Percentiles rank a stretch among this genome's conserved stretches.
phyloP scores from a whole-genome alignment of 2,888 invertebrate genomes.

The Platycheirus albimanus region DNA sequence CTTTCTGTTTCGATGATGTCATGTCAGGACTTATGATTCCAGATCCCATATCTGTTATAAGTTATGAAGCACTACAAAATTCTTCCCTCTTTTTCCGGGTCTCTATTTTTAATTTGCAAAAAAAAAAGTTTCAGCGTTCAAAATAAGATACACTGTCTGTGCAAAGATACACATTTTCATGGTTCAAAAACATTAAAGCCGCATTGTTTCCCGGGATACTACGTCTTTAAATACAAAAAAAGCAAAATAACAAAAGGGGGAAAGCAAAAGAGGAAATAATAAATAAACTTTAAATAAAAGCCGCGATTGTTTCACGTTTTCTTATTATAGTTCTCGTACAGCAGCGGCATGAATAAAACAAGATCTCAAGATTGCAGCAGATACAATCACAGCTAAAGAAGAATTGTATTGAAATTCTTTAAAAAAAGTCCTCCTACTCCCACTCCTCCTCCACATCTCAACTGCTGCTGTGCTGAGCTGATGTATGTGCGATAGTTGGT shows the following conservation, averaged over 20 bases:
- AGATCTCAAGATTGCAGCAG: conserved; percentile 36
- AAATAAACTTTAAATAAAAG: conserved; percentile 47
- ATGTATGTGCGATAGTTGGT: conserved; percentile 25
- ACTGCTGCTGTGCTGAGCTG: too few relatives aligned
- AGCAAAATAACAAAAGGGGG: neutral
- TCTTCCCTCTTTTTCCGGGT: too few relatives aligned
- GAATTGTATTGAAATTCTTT: conserved; percentile 22
- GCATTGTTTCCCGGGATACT: neutral
- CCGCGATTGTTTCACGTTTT: conserved; percentile 32
- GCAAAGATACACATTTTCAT: too few relatives aligned
- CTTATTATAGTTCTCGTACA: too few relatives aligned
- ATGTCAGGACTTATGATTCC: too few relatives aligned
- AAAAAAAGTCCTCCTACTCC: neutral
- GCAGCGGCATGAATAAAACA: neutral
- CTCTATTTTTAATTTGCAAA: too few relatives aligned
- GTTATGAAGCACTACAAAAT: too few relatives aligned
- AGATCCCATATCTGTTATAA: too few relatives aligned
- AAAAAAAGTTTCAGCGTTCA: too few relatives aligned
- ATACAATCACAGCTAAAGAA: conserved; percentile 15
- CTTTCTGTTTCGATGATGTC: too few relatives aligned
- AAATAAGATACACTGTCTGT: too few relatives aligned
- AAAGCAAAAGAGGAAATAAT: conserved; percentile 11
- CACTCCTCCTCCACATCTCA: too few relatives aligned
- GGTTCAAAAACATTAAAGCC: neutral
- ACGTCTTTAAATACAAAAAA: neutral